Evolutionary conservation across 1,140 invertebrate species (phyloP).

Genomic region (Triops cancriformis): DNA sequence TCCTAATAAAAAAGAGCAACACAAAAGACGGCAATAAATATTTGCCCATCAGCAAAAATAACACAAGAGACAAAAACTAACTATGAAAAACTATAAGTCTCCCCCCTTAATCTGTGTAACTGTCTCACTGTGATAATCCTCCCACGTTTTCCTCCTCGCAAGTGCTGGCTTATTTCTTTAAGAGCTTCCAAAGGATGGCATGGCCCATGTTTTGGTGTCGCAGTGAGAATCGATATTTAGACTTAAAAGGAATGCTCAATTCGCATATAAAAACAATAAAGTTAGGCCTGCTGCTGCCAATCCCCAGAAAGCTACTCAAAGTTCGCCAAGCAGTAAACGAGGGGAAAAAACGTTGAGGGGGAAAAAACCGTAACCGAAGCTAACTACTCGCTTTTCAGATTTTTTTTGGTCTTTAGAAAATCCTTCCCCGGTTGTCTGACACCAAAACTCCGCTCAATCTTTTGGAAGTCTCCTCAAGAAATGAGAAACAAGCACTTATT

Average conservation of each 20-base stretch:
- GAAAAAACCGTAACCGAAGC: constrained; percentile 11
- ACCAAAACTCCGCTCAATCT: neutral
- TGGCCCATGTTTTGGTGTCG: constrained; percentile 26
- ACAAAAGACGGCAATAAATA: neutral
- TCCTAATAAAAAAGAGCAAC: constrained; percentile 16
- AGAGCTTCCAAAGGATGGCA: constrained; percentile 21
- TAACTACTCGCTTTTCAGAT: neutral
- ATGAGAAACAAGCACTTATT: neutral
- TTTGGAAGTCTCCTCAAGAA: constrained; percentile 5
- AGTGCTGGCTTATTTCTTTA: constrained; percentile 27
- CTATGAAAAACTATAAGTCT: neutral
- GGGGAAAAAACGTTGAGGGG: neutral
- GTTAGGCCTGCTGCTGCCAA: neutral
- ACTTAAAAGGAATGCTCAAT: neutral
- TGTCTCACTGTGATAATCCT: neutral
- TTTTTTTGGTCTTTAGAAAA: neutral
- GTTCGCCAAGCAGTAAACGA: constrained; percentile 3
- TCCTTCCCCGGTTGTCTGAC: neutral
- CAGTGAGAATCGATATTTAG: constrained; percentile 21
- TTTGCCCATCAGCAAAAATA: neutral
- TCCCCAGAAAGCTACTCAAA: constrained; percentile 9
- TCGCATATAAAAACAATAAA: neutral
- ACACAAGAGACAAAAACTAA: neutral
- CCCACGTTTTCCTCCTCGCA: neutral
- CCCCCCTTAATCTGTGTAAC: neutral